Evolutionary conservation across 2,113 vertebrate genomes (phyloP).

Genomic region (Zapus hudsonius): DNA sequence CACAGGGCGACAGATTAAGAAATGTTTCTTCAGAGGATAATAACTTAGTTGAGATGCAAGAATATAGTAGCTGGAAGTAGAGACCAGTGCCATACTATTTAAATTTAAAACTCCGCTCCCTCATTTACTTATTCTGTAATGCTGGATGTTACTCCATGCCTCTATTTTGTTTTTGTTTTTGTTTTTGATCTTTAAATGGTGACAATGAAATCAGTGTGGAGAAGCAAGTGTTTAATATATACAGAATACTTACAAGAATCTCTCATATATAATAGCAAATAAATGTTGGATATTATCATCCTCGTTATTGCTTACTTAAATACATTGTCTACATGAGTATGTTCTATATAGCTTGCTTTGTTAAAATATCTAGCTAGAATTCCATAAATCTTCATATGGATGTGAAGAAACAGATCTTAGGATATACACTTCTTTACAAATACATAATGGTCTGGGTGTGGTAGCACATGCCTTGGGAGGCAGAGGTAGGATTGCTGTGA

Average conservation of each 20-base stretch:
- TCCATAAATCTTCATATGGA: not conserved
- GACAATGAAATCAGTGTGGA: not conserved
- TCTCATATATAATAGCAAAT: not conserved
- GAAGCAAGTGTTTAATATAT: not conserved
- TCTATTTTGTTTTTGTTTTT: not conserved
- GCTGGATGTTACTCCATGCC: not conserved
- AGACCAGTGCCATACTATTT: not conserved
- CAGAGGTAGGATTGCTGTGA: too few species aligned
- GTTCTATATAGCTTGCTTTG: not conserved
- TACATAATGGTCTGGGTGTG: too few species aligned
- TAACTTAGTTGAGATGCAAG: not conserved
- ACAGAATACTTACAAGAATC: not conserved
- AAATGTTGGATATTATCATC: not conserved
- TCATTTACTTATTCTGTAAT: not conserved
- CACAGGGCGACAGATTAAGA: not conserved
- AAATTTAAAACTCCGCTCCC: not conserved
- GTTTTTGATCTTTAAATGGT: conserved; percentile 23
- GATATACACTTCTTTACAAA: not conserved
- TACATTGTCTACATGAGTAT: not conserved
- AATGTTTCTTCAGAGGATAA: conserved; percentile 1
- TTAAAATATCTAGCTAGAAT: not conserved
- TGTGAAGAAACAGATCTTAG: not conserved
- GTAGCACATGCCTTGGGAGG: too few species aligned
- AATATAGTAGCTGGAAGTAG: not conserved
- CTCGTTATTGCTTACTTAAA: conserved; percentile 38